Conservation (phyloP, 2,113 vertebrate species). For the Herpailurus yagouaroundi region DNA sequence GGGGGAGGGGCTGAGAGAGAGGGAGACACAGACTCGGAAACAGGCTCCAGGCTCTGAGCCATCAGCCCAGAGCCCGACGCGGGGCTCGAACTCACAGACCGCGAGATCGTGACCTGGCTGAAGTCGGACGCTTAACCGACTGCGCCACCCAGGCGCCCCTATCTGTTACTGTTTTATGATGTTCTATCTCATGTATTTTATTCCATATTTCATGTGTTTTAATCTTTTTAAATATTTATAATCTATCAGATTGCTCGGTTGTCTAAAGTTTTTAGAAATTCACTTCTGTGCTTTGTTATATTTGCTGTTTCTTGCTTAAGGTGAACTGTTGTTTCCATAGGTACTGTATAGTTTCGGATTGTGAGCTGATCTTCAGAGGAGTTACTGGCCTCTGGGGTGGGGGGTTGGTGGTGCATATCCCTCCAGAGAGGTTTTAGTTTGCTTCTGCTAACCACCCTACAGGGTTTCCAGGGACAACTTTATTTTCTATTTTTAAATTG, state of each 20-base stretch:
- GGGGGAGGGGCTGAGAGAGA: too few species aligned
- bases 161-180: background rate
- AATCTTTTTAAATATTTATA: conserved; percentile 12
- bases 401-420: background rate
- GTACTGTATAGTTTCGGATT: background rate
- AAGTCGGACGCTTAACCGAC: too few species aligned
- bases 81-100: too few species aligned
- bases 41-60: too few species aligned
- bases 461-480: background rate
- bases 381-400: background rate
- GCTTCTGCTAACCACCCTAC: background rate
- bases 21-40: too few species aligned
- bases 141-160: too few species aligned
- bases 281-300: background rate
- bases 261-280: conserved; percentile 20
- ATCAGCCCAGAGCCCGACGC: too few species aligned
- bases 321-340: background rate
- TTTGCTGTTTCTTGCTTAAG: conserved; percentile 20
- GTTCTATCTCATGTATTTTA: background rate
- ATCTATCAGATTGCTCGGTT: background rate
- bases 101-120: too few species aligned
- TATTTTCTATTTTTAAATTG: conserved; percentile 36
- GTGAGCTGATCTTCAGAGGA: background rate
- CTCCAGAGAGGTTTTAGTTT: conserved; percentile 10
- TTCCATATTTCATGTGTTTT: background rate